phyloP scores from a whole-genome alignment of 2,888 invertebrate genomes.

The Ferrisia virgata region DNA sequence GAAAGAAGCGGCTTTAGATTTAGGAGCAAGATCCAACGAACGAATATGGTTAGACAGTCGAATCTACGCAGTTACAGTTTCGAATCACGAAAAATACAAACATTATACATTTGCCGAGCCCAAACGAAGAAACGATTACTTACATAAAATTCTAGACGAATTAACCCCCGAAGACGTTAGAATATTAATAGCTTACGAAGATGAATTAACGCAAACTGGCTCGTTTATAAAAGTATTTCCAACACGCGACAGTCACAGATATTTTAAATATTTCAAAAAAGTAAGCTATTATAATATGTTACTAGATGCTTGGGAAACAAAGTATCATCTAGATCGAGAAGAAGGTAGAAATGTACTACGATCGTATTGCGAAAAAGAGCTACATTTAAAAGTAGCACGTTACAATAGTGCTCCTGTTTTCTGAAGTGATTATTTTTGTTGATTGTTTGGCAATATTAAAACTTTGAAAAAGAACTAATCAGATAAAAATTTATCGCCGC shows the following conservation, averaged over 20 bases:
- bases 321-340: slow-evolving; percentile 66
- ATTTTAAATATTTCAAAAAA: slow-evolving; percentile 76
- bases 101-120: slow-evolving; percentile 53
- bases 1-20: not conserved
- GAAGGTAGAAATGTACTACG: slow-evolving; percentile 61
- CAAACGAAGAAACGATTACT: slow-evolving; percentile 56
- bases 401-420: not conserved
- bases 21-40: not conserved
- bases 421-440: not conserved
- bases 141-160: slow-evolving; percentile 75
- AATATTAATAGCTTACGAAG: slow-evolving; percentile 79
- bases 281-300: slow-evolving; percentile 89
- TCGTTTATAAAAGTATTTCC: slow-evolving; percentile 70
- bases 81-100: slow-evolving; percentile 67
- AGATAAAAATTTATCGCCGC: not conserved
- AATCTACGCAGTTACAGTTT: slow-evolving; percentile 66
- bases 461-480: too few species aligned
- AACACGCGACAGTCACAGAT: slow-evolving; percentile 68
- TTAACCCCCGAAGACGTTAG: slow-evolving; percentile 88
- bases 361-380: slow-evolving; percentile 65
- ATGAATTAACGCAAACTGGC: slow-evolving; percentile 73
- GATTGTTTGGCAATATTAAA: too few species aligned
- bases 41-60: slow-evolving; percentile 61
- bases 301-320: slow-evolving; percentile 86
- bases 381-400: slow-evolving; percentile 65